phyloP scores from a whole-genome alignment of 2,797 vertebrate species.

The Luscinia megarhynchos region DNA sequence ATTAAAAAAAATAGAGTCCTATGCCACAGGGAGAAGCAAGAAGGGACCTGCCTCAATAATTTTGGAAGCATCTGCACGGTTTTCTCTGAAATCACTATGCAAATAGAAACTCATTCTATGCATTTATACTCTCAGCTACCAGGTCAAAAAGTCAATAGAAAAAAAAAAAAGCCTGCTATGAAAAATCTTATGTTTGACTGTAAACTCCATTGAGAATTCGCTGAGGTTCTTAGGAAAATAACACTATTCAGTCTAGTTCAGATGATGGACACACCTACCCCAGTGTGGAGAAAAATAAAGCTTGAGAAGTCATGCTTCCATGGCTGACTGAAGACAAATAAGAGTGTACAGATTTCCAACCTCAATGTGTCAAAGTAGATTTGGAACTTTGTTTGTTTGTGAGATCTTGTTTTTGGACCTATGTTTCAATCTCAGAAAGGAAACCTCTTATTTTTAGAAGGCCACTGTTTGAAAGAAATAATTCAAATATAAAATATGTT shows the following conservation, averaged over 20 bases:
- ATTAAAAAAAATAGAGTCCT: not conserved
- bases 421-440: not conserved
- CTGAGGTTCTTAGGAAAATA: not conserved
- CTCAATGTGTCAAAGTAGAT: not conserved
- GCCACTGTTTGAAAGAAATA: not conserved
- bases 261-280: not conserved
- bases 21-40: not conserved
- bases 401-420: slow-evolving; percentile 4
- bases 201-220: not conserved
- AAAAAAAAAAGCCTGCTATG: not conserved
- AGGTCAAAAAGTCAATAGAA: not conserved
- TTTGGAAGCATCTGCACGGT: not conserved
- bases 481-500: not conserved
- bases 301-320: not conserved
- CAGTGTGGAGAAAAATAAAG: not conserved
- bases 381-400: not conserved
- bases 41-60: not conserved
- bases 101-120: not conserved
- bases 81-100: not conserved
- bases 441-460: not conserved
- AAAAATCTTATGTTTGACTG: not conserved
- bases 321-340: not conserved
- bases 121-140: not conserved
- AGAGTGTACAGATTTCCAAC: not conserved
- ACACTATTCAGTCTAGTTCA: not conserved